These are phyloP conservation scores for Pachycephus smyrnensis DNA, from an alignment of 2,888 invertebrate genomes.

Conservation along the genomic window DNA sequence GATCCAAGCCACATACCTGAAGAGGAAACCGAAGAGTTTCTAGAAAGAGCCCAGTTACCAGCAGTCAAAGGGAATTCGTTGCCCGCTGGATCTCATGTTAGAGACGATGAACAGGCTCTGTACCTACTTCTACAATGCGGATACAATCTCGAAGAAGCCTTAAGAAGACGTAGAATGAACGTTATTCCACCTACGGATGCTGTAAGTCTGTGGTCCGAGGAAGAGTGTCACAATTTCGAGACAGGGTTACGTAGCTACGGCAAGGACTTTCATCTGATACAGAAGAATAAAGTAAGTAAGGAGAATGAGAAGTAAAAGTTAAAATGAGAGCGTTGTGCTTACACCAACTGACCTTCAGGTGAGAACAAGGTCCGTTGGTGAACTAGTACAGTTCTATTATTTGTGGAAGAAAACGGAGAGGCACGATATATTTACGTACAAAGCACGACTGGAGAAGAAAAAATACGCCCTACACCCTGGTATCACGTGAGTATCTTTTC, in stretches of 20 bases:
- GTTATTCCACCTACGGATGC: constrained; percentile 78
- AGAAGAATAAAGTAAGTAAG: constrained; percentile 84
- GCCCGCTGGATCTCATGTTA: constrained; percentile 80
- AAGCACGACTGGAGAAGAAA: constrained; percentile 90
- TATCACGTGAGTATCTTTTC: constrained; percentile 75
- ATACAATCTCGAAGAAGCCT: constrained; percentile 93
- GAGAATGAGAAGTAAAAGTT: background rate
- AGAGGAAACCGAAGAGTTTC: constrained; percentile 82
- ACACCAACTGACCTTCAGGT: constrained; percentile 69
- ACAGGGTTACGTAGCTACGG: constrained; percentile 92
- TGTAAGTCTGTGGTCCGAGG: constrained; percentile 94
- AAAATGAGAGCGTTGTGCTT: background rate
- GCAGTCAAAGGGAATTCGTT: constrained; percentile 69
- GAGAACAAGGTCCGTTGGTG: constrained; percentile 93
- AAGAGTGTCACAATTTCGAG: constrained; percentile 97
- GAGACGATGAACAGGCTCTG: constrained; percentile 91
- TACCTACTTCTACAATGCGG: constrained; percentile 93
- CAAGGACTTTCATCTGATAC: constrained; percentile 96
- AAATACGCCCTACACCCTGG: constrained; percentile 93
- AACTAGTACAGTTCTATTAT: constrained; percentile 95
- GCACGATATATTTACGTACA: constrained; percentile 92
- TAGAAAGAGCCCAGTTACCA: constrained; percentile 71
- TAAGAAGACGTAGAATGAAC: constrained; percentile 82
- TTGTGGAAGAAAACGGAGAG: constrained; percentile 99
- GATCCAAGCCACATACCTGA: constrained; percentile 84